Evolutionary conservation across 2,113 vertebrate species (phyloP).

Genomic region (Danionella cerebrum): DNA sequence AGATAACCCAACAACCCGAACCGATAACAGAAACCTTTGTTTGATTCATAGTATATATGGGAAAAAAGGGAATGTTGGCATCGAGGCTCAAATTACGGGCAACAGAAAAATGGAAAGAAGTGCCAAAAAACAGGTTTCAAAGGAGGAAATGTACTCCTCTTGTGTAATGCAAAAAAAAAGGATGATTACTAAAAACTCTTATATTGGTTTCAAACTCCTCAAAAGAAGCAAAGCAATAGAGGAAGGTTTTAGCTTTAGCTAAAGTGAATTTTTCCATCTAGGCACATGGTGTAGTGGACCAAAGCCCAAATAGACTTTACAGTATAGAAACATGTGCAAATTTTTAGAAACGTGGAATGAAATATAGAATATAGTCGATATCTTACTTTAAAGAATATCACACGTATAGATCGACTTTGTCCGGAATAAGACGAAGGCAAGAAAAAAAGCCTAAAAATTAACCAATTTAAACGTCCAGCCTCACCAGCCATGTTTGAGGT

Average conservation of each 20-base stretch:
- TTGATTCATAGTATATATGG: neutral
- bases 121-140: slow-evolving; percentile 2
- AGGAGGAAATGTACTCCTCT: no score
- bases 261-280: slow-evolving; percentile 37
- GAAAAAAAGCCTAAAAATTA: neutral
- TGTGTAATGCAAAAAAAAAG: neutral
- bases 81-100: neutral
- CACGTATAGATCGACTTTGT: slow-evolving; percentile 6
- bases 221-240: neutral
- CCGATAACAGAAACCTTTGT: neutral
- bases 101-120: neutral
- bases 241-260: neutral
- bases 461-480: neutral
- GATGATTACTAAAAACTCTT: no score
- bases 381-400: slow-evolving; percentile 20
- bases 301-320: slow-evolving; percentile 43
- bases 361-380: slow-evolving; percentile 46
- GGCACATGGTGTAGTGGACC: slow-evolving; percentile 50
- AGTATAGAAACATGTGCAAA: slow-evolving; percentile 34
- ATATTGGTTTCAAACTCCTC: neutral
- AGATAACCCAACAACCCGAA: neutral
- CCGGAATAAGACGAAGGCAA: neutral
- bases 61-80: neutral
- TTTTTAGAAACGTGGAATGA: slow-evolving; percentile 40
- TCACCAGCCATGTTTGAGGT: neutral